Base-by-base conservation (phyloP, 2,888 invertebrate species). In the Loripinus fragilis region DNA sequence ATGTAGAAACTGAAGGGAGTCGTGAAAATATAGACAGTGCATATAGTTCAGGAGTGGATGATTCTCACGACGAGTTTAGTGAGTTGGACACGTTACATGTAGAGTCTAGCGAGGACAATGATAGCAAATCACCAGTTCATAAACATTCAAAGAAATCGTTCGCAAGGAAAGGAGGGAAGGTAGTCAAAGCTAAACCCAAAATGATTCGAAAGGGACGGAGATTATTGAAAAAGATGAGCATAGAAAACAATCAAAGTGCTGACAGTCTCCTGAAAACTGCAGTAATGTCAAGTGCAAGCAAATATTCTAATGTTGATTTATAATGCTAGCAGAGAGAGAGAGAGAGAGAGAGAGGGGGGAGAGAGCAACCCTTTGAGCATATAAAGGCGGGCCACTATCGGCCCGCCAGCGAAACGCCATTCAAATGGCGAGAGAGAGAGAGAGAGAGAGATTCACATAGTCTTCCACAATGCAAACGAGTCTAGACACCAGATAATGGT, bases 31-130 rank as follows among this genome's bases (percentile, higher is more conserved):
- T 20, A 17, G 77, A 77, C 69, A 73, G 72, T 42, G 77, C 72
- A 17, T 77, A 73, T 28, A 76, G 68, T 67, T 72, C 76, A 15
- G 76, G 66, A 17, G 60, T 71, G 20, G 76, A 76, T 25, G 76
- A 76, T 38, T 41, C 64, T 7, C 67, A 69, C 20, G 35, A 42
- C 10, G 60, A 60, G 1, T 17, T 45, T 42, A 65, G 50, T 30
- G 30, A 69, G 15, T 5, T 30, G 17, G 25, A 45, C 42, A 38
- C 35, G 2, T 15, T 35, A 8, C 7, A 3, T 23, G 35, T 45
- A n/a, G 71, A 71, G 23, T 17, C 30, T 25, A 7, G 33, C 2
- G 23, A 23, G 2, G 8, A 33, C 12, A 8, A 2, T 33, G 33
- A 20, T 20, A 33, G 33, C 17, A 60, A 33, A 20, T 10, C 15